Conservation (phyloP, 92 coral and sea anemone species). For the Zoanthus sociatus region DNA sequence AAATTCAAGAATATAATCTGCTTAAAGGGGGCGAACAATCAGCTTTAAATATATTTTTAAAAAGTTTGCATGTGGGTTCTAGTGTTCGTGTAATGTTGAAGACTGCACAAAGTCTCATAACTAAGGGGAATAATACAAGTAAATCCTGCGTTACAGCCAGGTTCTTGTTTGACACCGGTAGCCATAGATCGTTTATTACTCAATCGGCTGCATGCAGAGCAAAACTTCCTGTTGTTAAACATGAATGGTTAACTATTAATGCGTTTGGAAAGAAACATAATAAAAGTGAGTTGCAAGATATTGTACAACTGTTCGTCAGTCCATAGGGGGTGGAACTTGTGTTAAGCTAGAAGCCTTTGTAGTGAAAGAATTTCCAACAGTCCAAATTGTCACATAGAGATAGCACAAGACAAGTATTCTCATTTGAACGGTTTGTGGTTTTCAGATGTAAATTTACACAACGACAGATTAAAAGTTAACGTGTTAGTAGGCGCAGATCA, state of each 20-base stretch:
- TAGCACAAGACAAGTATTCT: constrained; percentile 41
- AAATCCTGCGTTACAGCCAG: constrained; percentile 3
- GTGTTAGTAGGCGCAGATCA: constrained; percentile 69
- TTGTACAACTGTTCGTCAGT: constrained; percentile 44
- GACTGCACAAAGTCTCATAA: neutral
- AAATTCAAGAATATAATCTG: neutral
- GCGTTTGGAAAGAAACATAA: constrained; percentile 46
- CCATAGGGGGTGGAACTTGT: constrained; percentile 40
- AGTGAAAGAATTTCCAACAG: constrained; percentile 62
- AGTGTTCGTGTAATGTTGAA: too few species aligned
- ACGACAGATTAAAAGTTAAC: constrained; percentile 52
- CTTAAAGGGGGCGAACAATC: constrained; percentile 1
- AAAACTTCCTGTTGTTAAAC: constrained; percentile 53
- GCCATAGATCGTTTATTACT: constrained; percentile 17
- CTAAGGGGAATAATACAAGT: neutral
- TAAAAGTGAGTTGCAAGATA: constrained; percentile 48
- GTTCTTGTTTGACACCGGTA: neutral
- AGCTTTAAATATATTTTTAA: neutral
- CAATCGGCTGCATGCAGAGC: constrained; percentile 35
- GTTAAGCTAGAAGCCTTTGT: constrained; percentile 62
- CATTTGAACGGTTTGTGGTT: constrained; percentile 64
- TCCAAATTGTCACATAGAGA: constrained; percentile 57
- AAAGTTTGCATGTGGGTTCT: too few species aligned
- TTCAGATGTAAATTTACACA: constrained; percentile 42
- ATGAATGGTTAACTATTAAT: constrained; percentile 53